These are phyloP conservation scores for Eulemur mongoz DNA, from an alignment of 2,797 vertebrate genomes.

Conservation along the genomic window DNA sequence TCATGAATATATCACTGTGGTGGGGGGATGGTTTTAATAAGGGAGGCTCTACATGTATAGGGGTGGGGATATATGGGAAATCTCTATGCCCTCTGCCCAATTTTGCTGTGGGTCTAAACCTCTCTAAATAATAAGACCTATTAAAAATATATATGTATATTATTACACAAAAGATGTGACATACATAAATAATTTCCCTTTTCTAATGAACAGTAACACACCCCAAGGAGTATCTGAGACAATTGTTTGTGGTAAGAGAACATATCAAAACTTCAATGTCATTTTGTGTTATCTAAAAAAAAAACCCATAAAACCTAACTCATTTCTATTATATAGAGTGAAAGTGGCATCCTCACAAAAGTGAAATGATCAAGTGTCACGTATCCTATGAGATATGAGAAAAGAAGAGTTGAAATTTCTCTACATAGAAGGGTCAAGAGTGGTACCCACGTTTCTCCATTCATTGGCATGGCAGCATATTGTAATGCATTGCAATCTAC, in stretches of 20 bases:
- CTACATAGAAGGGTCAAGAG: not conserved
- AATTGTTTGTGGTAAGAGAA: not conserved
- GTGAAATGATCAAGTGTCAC: not conserved
- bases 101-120: not conserved
- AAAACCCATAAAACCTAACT: not conserved
- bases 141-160: not conserved
- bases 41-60: not conserved
- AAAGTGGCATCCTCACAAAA: not conserved
- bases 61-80: not conserved
- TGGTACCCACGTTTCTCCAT: not conserved
- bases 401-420: not conserved
- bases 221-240: not conserved
- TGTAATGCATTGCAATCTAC: not conserved
- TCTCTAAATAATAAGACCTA: not conserved
- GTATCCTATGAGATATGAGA: not conserved
- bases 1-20: not conserved
- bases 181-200: not conserved
- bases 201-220: constrained; percentile 27
- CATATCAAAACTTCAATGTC: constrained; percentile 23
- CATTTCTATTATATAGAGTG: not conserved
- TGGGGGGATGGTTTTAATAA: not conserved
- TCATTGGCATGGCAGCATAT: not conserved
- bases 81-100: not conserved
- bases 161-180: not conserved
- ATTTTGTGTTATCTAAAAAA: constrained; percentile 16